Conservation (phyloP, 2,888 invertebrate genomes). For the Syrphus vitripennis region DNA sequence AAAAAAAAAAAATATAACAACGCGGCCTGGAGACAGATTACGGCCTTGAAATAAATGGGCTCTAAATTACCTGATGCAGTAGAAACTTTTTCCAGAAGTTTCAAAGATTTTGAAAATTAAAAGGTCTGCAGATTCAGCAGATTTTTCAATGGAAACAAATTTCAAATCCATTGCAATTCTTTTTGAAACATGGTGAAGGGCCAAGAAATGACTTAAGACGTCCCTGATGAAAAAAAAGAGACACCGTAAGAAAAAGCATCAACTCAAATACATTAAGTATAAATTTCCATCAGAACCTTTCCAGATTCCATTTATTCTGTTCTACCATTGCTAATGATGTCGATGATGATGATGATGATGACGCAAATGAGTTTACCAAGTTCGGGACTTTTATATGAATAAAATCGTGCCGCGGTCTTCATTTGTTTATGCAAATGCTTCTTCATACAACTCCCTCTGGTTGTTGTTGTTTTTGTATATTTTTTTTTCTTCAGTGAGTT, state of each 20-base stretch:
- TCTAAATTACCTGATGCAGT: background rate
- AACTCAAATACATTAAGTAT: conserved; percentile 18
- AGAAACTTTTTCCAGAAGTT: too few relatives aligned
- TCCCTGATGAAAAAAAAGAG: background rate
- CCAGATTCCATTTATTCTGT: background rate
- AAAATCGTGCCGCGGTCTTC: conserved; percentile 40
- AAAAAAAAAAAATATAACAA: background rate
- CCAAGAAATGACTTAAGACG: background rate
- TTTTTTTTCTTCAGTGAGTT: background rate
- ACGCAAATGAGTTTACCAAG: conserved; percentile 57
- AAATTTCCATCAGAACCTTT: conserved; percentile 10
- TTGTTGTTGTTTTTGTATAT: background rate
- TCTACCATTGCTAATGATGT: conserved; percentile 41
- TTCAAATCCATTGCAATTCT: background rate
- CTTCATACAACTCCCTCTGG: conserved; percentile 24
- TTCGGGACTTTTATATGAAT: conserved; percentile 19
- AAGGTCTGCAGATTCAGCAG: too few relatives aligned
- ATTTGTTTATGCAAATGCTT: conserved; percentile 64
- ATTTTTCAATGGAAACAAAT: too few relatives aligned
- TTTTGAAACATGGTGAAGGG: background rate
- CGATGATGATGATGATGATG: conserved; percentile 49
- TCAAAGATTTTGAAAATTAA: too few relatives aligned
- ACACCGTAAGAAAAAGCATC: background rate
- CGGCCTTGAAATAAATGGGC: background rate
- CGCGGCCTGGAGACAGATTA: background rate